Percentiles rank a stretch among this genome's conserved stretches.
phyloP scores from a whole-genome alignment of 2,888 invertebrate species.

The Scaptomyza flava region DNA sequence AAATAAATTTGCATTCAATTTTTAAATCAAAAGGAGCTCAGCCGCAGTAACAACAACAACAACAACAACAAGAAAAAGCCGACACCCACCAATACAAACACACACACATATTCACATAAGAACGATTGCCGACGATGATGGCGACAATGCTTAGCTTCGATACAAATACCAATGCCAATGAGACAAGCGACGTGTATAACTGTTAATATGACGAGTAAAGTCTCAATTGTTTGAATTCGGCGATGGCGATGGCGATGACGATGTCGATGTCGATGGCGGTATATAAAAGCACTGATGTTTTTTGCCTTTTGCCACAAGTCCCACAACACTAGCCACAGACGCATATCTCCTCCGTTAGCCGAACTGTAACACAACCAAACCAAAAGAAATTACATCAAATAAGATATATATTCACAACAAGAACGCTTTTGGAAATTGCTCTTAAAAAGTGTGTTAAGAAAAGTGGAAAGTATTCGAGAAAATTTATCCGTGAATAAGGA shows the following conservation, averaged over 20 bases:
- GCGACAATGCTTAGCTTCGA: conserved; percentile 15
- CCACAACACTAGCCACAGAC: conserved; percentile 63
- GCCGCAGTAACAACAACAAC: conserved; percentile 8
- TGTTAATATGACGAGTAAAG: conserved; percentile 63
- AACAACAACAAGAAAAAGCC: conserved; percentile 4
- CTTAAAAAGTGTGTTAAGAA: neutral
- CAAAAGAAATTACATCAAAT: neutral
- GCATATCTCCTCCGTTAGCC: conserved; percentile 58
- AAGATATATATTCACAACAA: neutral
- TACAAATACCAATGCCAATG: conserved; percentile 23
- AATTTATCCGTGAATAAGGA: conserved; percentile 7
- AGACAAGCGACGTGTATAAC: conserved; percentile 55
- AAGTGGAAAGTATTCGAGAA: conserved; percentile 19
- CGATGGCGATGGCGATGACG: conserved; percentile 1
- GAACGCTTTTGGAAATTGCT: neutral
- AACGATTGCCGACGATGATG: conserved; percentile 14
- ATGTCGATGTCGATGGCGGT: conserved; percentile 17
- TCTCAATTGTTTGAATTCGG: conserved; percentile 68
- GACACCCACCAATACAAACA: conserved; percentile 25
- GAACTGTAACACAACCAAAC: conserved; percentile 11
- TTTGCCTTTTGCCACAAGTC: conserved; percentile 72
- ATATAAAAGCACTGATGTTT: conserved; percentile 73
- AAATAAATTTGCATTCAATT: conserved; percentile 73
- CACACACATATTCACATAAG: conserved; percentile 8
- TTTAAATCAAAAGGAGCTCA: conserved; percentile 64